These are phyloP conservation scores for Ahaetulla prasina DNA, from an alignment of 2,113 vertebrate species.

Conservation along the genomic window DNA sequence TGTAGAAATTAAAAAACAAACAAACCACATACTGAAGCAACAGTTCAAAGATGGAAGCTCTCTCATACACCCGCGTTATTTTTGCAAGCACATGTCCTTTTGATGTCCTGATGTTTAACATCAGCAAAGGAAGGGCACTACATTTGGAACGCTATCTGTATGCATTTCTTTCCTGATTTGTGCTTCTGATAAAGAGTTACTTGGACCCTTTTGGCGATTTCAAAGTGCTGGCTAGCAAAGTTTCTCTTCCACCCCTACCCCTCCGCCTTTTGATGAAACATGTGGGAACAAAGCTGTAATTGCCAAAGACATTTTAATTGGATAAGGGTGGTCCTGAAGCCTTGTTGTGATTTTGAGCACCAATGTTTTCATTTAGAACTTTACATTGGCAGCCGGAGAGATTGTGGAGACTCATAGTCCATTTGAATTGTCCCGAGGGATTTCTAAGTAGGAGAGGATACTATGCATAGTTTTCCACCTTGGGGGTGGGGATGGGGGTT, in stretches of 20 bases:
- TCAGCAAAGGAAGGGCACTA: conserved; percentile 4
- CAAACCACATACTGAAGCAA: accelerated
- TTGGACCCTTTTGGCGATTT: conserved; percentile 21
- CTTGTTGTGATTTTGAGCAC: not conserved
- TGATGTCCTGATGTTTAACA: not conserved
- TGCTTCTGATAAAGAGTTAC: conserved; percentile 13
- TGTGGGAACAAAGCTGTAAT: conserved; percentile 2
- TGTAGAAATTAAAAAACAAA: not conserved
- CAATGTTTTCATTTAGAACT: conserved; percentile 40
- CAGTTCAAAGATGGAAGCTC: not conserved
- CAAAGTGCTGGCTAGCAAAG: not conserved
- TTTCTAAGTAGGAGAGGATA: conserved; percentile 31
- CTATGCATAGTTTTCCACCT: conserved; percentile 40
- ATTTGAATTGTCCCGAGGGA: not conserved
- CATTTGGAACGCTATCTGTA: not conserved
- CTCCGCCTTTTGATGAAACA: conserved; percentile 22
- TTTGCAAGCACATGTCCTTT: not conserved
- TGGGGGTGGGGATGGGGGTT: not conserved
- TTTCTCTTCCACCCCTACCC: not conserved
- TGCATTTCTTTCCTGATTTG: not conserved
- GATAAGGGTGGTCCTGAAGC: conserved; percentile 24
- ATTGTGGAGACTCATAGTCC: accelerated
- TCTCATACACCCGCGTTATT: not conserved
- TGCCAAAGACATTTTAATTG: conserved; percentile 48
- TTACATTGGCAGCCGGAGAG: conserved; percentile 13